Evolutionary conservation across 2,113 vertebrate genomes (phyloP).

Genomic region (mouse (Mus musculus)): GRCm39 chr13:105512501-105513000

Average conservation of each 20-base stretch:
- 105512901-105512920: not conserved
- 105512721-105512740: not conserved
- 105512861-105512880: not conserved
- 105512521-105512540: too few species aligned
- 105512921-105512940: not conserved
- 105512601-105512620: not conserved
- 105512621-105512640: not conserved
- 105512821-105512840: conserved; percentile 11
- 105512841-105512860: not conserved
- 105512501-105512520: too few species aligned
- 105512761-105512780: not conserved
- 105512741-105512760: not conserved
- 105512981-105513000: not conserved
- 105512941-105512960: not conserved
- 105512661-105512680: not conserved
- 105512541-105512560: not conserved
- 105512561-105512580: not conserved
- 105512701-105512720: not conserved
- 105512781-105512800: conserved; percentile 3
- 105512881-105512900: not conserved
- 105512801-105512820: conserved; percentile 36
- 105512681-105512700: not conserved
- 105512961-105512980: not conserved
- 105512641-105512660: not conserved
- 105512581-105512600: not conserved